Percentiles rank a stretch among this genome's conserved stretches.
phyloP scores from a whole-genome alignment of 2,888 invertebrate species.

The Meliscaeva auricollis region DNA sequence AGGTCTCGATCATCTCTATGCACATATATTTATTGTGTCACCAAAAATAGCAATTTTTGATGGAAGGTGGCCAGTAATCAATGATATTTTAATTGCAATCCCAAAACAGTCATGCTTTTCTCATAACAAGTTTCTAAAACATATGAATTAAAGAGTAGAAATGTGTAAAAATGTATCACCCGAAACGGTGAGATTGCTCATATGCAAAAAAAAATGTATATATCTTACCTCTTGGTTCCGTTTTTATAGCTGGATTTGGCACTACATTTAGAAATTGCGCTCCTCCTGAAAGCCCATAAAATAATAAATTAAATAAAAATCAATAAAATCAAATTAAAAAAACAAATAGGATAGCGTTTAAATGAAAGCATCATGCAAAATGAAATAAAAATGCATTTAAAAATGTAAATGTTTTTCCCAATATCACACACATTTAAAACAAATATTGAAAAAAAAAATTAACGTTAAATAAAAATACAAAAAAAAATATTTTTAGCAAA shows the following conservation, averaged over 20 bases:
- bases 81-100: too few species aligned
- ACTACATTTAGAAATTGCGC: constrained; percentile 81
- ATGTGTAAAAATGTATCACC: too few species aligned
- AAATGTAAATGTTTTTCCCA: neutral
- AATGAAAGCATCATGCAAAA: constrained; percentile 58
- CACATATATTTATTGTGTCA: too few species aligned
- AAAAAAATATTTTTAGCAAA: neutral
- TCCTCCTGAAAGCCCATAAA: constrained; percentile 58
- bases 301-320: constrained; percentile 21
- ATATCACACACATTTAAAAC: constrained; percentile 1
- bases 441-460: neutral
- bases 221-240: constrained; percentile 82
- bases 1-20: too few species aligned
- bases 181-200: too few species aligned
- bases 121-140: too few species aligned
- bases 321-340: constrained; percentile 25
- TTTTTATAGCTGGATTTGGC: constrained; percentile 82
- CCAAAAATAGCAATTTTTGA: too few species aligned
- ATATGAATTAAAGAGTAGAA: too few species aligned
- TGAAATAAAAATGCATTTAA: constrained; percentile 13
- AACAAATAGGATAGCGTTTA: constrained; percentile 9
- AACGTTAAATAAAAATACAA: neutral
- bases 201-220: too few species aligned
- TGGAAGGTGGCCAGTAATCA: too few species aligned
- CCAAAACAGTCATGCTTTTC: too few species aligned